Conservation (phyloP, 2,113 vertebrate species). For the Anolis sagrei region DNA sequence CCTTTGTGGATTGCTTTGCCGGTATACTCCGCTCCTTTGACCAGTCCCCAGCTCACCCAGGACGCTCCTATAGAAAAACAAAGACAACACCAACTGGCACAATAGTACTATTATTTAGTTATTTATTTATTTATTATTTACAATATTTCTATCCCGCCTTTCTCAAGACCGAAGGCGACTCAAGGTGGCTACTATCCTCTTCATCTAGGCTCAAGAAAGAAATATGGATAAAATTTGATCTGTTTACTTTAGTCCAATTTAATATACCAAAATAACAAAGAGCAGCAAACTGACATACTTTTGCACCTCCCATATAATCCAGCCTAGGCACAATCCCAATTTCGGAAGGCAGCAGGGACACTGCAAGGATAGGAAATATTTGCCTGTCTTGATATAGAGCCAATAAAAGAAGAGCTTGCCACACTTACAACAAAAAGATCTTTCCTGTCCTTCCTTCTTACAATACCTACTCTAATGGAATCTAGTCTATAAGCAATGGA, state of each 20-base stretch:
- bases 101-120: too few species aligned
- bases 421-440: neutral
- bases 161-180: too few species aligned
- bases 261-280: neutral
- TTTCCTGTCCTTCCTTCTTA: neutral
- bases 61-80: constrained; percentile 86
- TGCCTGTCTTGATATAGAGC: neutral
- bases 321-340: neutral
- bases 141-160: too few species aligned
- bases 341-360: neutral
- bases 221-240: constrained; percentile 17
- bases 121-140: too few species aligned
- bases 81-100: neutral
- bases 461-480: neutral
- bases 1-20: constrained; percentile 96
- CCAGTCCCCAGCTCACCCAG: constrained; percentile 96
- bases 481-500: neutral
- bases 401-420: neutral
- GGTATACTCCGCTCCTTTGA: constrained; percentile 95
- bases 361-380: neutral
- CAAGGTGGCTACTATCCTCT: too few species aligned
- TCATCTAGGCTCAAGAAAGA: neutral
- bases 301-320: neutral
- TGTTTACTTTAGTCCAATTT: neutral
- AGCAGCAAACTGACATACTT: neutral